Conservation (phyloP, 2,113 vertebrate genomes). For the Chaetops frenatus region DNA sequence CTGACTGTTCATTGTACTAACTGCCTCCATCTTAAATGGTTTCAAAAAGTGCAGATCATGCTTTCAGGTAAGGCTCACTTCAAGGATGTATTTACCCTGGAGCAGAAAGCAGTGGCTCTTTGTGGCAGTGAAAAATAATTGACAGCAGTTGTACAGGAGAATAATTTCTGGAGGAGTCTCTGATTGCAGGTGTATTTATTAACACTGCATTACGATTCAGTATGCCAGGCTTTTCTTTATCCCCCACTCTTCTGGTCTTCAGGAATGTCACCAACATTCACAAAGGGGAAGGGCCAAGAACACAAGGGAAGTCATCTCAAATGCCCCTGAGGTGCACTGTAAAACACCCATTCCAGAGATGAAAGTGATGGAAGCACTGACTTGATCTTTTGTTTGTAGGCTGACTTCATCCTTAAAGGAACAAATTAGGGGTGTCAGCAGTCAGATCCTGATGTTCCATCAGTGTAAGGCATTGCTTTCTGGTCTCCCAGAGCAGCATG, state of each 20-base stretch:
- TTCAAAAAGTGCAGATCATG: neutral
- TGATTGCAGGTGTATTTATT: neutral
- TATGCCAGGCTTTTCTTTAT: neutral
- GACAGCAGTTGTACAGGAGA: neutral
- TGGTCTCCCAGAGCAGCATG: neutral
- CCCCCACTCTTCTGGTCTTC: neutral
- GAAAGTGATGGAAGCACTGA: neutral
- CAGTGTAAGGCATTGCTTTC: neutral
- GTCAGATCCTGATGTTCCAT: neutral
- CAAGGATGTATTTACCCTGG: neutral
- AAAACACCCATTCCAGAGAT: neutral
- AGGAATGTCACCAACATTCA: neutral
- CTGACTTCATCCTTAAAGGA: neutral
- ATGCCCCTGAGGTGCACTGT: neutral
- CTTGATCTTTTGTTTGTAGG: neutral
- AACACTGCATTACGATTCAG: neutral
- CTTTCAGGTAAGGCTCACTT: neutral
- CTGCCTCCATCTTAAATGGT: neutral
- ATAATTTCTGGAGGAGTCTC: neutral
- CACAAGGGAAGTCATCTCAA: neutral
- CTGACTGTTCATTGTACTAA: neutral
- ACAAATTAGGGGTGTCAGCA: neutral
- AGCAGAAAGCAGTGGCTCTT: neutral
- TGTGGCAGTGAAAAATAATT: neutral
- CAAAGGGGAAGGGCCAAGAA: neutral